A percentile compares a stretch with the other conserved stretches of the same genome.
Evolutionary conservation across 2,113 vertebrate species (phyloP).

Genomic region (Indicator indicator): DNA sequence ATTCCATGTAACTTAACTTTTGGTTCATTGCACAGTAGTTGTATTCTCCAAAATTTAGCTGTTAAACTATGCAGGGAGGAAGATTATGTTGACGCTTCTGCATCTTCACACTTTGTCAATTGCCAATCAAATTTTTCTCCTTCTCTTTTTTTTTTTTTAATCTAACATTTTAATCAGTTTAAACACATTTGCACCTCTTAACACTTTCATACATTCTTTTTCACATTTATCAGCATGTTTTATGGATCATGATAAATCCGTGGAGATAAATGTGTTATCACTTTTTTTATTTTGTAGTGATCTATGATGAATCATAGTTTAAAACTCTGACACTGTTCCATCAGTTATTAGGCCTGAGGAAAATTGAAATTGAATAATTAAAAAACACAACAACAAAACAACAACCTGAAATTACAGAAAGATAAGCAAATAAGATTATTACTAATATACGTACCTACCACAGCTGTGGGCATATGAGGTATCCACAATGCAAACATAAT

Average conservation of each 20-base stretch:
- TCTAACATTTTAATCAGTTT: neutral
- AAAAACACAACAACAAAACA: neutral
- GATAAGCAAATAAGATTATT: neutral
- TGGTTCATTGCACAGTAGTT: neutral
- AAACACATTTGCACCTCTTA: neutral
- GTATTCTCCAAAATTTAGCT: neutral
- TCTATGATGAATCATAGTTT: neutral
- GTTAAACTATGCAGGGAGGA: neutral
- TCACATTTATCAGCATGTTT: neutral
- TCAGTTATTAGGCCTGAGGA: neutral
- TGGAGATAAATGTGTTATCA: neutral
- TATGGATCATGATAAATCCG: neutral
- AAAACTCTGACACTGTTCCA: neutral
- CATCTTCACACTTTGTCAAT: neutral
- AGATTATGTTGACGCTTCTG: neutral
- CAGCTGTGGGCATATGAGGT: neutral
- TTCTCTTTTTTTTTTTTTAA: neutral
- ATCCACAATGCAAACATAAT: neutral
- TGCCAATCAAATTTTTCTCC: neutral
- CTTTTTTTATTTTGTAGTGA: neutral
- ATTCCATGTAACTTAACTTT: neutral
- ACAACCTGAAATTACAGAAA: neutral
- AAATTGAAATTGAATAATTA: neutral
- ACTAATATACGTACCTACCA: neutral
- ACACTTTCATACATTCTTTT: neutral